A percentile compares a stretch with the other conserved stretches of the same genome.
phyloP scores from a whole-genome alignment of 30 jellyfish, hydroid and myxozoan species.

The Nemopilema nomurai region DNA sequence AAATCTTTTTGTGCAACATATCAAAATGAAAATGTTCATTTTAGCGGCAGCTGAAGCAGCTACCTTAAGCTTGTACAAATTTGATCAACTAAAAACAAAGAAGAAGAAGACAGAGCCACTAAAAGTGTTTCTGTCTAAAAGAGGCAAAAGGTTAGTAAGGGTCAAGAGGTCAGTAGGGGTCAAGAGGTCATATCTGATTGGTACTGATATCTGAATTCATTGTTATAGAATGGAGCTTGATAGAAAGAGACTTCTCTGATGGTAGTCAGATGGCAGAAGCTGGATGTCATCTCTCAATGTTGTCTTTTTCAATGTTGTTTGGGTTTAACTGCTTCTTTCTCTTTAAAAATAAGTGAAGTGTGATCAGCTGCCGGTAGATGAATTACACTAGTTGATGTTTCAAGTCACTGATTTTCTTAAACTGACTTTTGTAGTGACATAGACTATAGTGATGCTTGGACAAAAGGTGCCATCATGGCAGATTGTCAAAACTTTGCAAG shows the following conservation, averaged over 20 bases:
- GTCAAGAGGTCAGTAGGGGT: too few relatives aligned
- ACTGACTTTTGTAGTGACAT: slow-evolving; percentile 7
- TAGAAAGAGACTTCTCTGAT: too few relatives aligned
- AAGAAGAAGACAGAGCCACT: slow-evolving; percentile 32
- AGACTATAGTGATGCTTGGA: slow-evolving; percentile 46
- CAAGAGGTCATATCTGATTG: too few relatives aligned
- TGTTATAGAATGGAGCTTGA: too few relatives aligned
- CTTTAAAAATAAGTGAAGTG: too few relatives aligned
- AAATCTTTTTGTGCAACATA: neutral
- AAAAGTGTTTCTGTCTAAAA: slow-evolving; percentile 14
- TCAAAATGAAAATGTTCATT: neutral
- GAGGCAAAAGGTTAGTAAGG: slow-evolving; percentile 30
- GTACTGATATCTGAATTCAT: too few relatives aligned
- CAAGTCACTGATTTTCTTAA: neutral
- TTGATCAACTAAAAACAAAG: slow-evolving; percentile 68
- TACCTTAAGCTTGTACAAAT: slow-evolving; percentile 33
- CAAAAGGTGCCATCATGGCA: slow-evolving; percentile 64
- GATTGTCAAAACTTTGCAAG: slow-evolving; percentile 94
- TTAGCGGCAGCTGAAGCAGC: slow-evolving; percentile 95
- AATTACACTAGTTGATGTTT: too few relatives aligned
- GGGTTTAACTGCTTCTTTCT: too few relatives aligned
- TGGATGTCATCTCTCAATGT: too few relatives aligned
- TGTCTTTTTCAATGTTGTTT: too few relatives aligned
- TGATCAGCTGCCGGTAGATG: too few relatives aligned
- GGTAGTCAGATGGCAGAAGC: too few relatives aligned